Base-by-base conservation (phyloP, 2,888 invertebrate genomes). In the Rambutsinella grinnellia region DNA sequence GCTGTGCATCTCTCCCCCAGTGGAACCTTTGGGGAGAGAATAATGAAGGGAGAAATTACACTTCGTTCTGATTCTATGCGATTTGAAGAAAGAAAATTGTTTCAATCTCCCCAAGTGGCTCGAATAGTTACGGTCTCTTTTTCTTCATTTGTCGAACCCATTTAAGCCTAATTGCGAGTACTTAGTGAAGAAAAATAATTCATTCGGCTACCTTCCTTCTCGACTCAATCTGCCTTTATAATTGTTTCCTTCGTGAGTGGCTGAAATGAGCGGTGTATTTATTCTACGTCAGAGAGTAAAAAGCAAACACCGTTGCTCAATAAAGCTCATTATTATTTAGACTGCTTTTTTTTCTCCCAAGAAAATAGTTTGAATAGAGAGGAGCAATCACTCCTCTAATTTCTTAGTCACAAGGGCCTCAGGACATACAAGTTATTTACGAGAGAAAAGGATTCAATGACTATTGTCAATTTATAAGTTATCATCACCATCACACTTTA, bases 111-210 rank as follows among this genome's bases (percentile, higher is more conserved):
- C n/a, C n/a, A n/a, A n/a, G n/a, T n/a, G n/a, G n/a, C n/a, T n/a
- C 13, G 46, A 69, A 71, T 46, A 58, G 75, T 68, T 74, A 65
- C 69, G 76, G 65, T 53, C 61, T 74, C 63, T 68, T 57, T 66
- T 75, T 63, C 62, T 69, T 76, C 76, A 76, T 76, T 76, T 76
- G 76, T 76, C 63, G 69, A 76, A 53, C 27, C 68, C 65, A 76
- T 76, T 76, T 75, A 68, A 46, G 46, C 36, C 76, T 76, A 76
- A 76, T 76, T 76, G 76, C 76, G 69, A 69, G 69, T 63, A 69
- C 68, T 76, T 76, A 69, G 69, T 65, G 47, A 65, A 27, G n/a
- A n/a, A n/a, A n/a, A n/a, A n/a, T n/a, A n/a, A n/a, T n/a, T n/a
- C 51, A 27, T 53, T 63, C n/a, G n/a, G n/a, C 60, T 46, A 23